Conservation (phyloP, 1,140 invertebrate genomes). For the Leptoteleia sp. region DNA sequence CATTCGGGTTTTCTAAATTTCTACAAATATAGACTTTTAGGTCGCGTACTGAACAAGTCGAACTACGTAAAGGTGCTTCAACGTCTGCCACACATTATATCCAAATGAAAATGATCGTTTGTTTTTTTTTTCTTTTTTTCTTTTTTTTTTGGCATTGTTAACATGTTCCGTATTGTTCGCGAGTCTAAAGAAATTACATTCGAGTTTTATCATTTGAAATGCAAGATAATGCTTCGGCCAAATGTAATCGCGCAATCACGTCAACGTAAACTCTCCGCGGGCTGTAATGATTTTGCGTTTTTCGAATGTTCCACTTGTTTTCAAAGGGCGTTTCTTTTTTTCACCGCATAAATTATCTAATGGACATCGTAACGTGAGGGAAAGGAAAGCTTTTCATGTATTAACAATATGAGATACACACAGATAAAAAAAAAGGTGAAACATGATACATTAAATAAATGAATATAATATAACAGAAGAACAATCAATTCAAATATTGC, state of each 20-base stretch:
- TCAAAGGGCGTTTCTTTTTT: not conserved
- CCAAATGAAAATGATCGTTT: slow-evolving; percentile 1
- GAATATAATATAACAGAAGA: slow-evolving; percentile 33
- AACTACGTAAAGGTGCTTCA: slow-evolving; percentile 25
- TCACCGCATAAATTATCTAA: not conserved
- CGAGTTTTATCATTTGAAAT: slow-evolving; percentile 7
- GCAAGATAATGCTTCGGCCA: not conserved
- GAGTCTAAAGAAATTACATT: slow-evolving; percentile 4
- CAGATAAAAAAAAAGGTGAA: slow-evolving; percentile 2
- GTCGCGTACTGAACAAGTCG: slow-evolving; percentile 6
- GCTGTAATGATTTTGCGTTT: slow-evolving; percentile 10
- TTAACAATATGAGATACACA: slow-evolving; percentile 10
- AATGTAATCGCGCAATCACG: slow-evolving; percentile 1
- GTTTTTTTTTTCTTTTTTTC: too few relatives aligned
- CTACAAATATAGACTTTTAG: slow-evolving; percentile 17
- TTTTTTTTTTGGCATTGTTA: too few relatives aligned
- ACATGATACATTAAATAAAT: slow-evolving; percentile 23
- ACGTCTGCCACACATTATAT: slow-evolving; percentile 20
- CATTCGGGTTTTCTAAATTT: slow-evolving; percentile 18
- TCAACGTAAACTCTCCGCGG: not conserved
- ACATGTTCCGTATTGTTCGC: slow-evolving; percentile 2
- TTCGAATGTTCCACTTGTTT: not conserved
- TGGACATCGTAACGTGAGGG: slow-evolving; percentile 11
- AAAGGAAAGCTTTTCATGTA: slow-evolving; percentile 23
- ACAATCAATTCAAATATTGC: slow-evolving; percentile 40